Conservation (phyloP, 2,113 vertebrate genomes). For the Microtus montanus region DNA sequence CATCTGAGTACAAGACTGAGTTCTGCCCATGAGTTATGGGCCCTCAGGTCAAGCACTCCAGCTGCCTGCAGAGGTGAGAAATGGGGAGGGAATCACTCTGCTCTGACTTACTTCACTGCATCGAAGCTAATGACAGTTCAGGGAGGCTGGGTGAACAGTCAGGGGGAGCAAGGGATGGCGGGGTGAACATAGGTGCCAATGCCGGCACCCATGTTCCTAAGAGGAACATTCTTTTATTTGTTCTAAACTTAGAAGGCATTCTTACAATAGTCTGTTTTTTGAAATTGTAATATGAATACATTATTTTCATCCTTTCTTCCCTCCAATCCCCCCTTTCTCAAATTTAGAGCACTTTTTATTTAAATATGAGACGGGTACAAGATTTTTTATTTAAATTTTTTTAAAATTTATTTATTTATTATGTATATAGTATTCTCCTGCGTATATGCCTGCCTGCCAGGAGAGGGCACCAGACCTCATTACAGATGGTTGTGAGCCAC, state of each 20-base stretch:
- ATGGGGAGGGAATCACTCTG: not conserved
- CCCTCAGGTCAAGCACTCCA: not conserved
- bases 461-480: too few species aligned
- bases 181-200: not conserved
- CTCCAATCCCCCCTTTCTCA: not conserved
- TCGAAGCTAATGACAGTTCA: not conserved
- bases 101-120: not conserved
- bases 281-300: not conserved
- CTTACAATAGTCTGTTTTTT: not conserved
- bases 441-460: too few species aligned
- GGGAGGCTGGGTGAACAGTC: not conserved
- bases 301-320: not conserved
- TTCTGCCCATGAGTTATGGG: not conserved
- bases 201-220: not conserved
- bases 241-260: slow-evolving; percentile 31
- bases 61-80: not conserved
- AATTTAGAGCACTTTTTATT: not conserved
- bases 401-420: too few species aligned
- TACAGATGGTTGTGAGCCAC: too few species aligned
- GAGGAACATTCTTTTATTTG: not conserved
- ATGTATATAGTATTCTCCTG: too few species aligned
- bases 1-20: not conserved
- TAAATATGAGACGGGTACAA: too few species aligned
- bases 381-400: not conserved
- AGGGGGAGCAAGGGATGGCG: not conserved